Percentiles rank a stretch among this genome's conserved stretches.
Evolutionary conservation across 2,888 invertebrate species (phyloP).

Genomic region (Macrophya annulata): DNA sequence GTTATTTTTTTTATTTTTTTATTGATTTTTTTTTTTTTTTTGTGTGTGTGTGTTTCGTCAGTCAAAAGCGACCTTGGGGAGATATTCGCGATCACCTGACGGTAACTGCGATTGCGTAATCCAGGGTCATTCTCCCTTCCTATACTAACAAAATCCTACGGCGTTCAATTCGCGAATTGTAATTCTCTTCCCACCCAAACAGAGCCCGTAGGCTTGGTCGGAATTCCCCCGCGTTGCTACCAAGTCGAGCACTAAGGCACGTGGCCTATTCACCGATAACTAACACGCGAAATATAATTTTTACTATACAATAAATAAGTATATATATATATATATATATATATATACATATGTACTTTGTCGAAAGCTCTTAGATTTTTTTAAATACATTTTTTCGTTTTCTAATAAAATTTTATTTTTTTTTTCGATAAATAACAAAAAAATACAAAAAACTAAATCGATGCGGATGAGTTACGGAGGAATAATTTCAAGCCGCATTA

Average conservation of each 20-base stretch:
- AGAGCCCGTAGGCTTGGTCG: neutral
- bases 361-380: neutral
- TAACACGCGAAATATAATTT: neutral
- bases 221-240: neutral
- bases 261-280: slow-evolving; percentile 9
- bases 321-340: neutral
- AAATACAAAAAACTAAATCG: neutral
- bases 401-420: neutral
- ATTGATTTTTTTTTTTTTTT: too few relatives aligned
- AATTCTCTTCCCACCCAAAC: slow-evolving; percentile 47
- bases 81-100: slow-evolving; percentile 58
- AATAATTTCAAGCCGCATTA: neutral
- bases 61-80: slow-evolving; percentile 58
- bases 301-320: neutral
- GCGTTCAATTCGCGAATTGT: slow-evolving; percentile 40
- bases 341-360: neutral
- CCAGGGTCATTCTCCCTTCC: slow-evolving; percentile 61
- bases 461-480: neutral
- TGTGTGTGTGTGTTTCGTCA: too few relatives aligned
- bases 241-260: neutral
- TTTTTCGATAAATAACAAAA: neutral
- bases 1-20: slow-evolving; percentile 58
- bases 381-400: neutral
- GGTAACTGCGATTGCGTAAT: slow-evolving; percentile 60
- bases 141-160: neutral